Percentiles rank a stretch among this genome's conserved stretches.
These are phyloP conservation scores for Paradoxurus hermaphroditus DNA, from an alignment of 2,113 vertebrate species.

Conservation along the genomic window DNA sequence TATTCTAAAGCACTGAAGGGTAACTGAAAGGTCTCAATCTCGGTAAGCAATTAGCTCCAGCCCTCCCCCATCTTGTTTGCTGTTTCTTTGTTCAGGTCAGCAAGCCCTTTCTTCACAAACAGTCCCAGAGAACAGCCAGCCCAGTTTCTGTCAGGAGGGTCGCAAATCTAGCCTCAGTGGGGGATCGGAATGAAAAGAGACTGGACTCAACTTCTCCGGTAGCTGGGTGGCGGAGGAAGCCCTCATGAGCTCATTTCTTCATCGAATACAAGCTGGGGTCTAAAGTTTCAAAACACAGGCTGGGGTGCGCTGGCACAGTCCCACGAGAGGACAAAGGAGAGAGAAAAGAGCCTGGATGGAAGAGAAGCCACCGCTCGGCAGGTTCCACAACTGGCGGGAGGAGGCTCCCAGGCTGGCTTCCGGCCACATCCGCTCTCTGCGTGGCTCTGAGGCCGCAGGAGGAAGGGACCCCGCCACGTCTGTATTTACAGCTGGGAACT, in stretches of 20 bases:
- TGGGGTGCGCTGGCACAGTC: constrained; percentile 42
- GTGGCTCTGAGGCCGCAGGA: constrained; percentile 52
- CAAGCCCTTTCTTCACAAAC: constrained; percentile 27
- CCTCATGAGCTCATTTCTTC: constrained; percentile 40
- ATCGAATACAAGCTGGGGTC: constrained; percentile 29
- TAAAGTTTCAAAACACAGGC: constrained; percentile 63
- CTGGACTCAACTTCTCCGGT: background rate
- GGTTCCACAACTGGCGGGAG: constrained; percentile 36
- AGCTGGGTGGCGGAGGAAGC: constrained; percentile 18
- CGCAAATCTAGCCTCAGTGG: background rate
- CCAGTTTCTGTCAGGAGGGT: constrained; percentile 36
- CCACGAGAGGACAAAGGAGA: constrained; percentile 38
- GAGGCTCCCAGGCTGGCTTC: constrained; percentile 48
- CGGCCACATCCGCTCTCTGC: constrained; percentile 51
- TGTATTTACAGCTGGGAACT: constrained; percentile 67
- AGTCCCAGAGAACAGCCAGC: constrained; percentile 19
- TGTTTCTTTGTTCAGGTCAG: constrained; percentile 52
- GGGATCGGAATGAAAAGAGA: constrained; percentile 30
- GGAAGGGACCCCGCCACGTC: constrained; percentile 40
- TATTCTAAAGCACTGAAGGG: background rate
- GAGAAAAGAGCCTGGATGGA: background rate
- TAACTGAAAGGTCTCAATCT: background rate
- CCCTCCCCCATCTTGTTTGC: background rate
- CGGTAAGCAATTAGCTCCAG: background rate
- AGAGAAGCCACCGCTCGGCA: background rate